Conservation (phyloP, 2,888 invertebrate species). For the Phytoseiulus persimilis region DNA sequence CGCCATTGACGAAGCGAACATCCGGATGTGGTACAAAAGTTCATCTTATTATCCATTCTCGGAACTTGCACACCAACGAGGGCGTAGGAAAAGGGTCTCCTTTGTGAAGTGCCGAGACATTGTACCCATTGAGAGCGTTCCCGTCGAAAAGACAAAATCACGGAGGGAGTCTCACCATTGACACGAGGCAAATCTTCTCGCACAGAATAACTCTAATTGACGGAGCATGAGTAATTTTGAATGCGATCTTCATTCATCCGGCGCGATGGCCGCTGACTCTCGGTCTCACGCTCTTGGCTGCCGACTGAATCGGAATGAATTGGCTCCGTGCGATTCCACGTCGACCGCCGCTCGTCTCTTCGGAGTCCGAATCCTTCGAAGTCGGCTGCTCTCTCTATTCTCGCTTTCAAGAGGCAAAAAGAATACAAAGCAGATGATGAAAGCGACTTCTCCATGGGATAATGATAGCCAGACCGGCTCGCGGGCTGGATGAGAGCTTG, state of each 20-base stretch:
- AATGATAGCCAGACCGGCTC: not conserved
- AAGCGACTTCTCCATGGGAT: not conserved
- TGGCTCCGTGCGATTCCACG: not conserved
- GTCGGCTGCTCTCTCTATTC: not conserved
- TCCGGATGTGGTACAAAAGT: too few species aligned
- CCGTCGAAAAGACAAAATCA: not conserved
- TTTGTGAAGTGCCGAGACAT: too few species aligned
- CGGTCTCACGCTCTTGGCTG: not conserved
- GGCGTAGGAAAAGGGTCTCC: too few species aligned
- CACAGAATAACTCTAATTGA: not conserved
- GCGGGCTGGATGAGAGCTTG: not conserved
- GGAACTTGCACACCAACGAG: too few species aligned
- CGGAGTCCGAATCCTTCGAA: too few species aligned
- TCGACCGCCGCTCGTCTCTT: not conserved
- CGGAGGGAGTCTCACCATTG: not conserved
- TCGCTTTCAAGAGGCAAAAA: not conserved
- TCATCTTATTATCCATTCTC: too few species aligned
- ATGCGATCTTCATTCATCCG: not conserved
- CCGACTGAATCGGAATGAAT: not conserved
- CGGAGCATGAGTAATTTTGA: not conserved
- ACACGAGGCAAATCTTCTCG: not conserved
- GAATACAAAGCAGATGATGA: conserved; percentile 5
- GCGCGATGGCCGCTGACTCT: not conserved
- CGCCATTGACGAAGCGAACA: too few species aligned
- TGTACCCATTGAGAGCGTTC: too few species aligned